A percentile compares a stretch with the other conserved stretches of the same genome.
Evolutionary conservation across 2,888 invertebrate species (phyloP).

Genomic region (Ormyrus rosae): DNA sequence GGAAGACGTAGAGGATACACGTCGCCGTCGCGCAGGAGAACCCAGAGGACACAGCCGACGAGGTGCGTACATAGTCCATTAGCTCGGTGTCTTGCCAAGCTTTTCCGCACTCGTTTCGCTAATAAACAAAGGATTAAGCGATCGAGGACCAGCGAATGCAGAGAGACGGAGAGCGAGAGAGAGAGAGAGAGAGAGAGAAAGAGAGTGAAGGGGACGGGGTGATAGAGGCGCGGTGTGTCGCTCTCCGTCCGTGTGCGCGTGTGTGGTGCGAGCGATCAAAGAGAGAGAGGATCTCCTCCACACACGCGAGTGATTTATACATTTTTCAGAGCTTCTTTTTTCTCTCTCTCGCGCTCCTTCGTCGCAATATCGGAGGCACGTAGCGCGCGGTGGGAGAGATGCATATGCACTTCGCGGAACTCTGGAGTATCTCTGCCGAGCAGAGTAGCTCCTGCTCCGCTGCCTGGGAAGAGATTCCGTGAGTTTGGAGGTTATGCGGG

Average conservation of each 20-base stretch:
- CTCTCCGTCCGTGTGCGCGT: background rate
- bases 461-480: no score
- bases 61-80: conserved; percentile 12
- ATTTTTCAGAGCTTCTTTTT: background rate
- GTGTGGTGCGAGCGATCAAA: background rate
- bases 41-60: conserved; percentile 22
- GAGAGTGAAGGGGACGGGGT: no score
- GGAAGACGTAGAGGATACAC: conserved; percentile 51
- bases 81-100: no score
- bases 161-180: conserved; percentile 4
- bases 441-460: no score
- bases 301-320: background rate
- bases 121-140: conserved; percentile 43
- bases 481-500: no score
- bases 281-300: no score
- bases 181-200: background rate
- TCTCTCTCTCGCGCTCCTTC: background rate
- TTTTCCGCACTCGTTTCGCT: background rate
- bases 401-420: background rate
- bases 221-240: background rate
- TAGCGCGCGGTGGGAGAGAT: background rate
- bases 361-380: background rate
- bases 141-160: no score
- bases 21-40: conserved; percentile 21
- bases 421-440: background rate